phyloP scores from a whole-genome alignment of 2,888 invertebrate genomes.

The Blastobasis adustella region DNA sequence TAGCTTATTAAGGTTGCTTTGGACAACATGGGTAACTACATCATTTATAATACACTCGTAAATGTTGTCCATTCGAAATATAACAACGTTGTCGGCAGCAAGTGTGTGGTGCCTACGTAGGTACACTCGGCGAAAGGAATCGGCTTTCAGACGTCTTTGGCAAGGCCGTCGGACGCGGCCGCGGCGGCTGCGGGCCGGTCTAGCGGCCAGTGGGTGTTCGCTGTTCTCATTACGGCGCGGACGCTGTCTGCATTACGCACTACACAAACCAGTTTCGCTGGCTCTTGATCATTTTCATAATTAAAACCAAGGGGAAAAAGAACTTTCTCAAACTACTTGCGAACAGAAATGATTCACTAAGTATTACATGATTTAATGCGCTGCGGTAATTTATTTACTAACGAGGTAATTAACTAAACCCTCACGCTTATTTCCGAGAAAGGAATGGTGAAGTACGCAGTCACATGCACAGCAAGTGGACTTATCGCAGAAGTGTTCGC shows the following conservation, averaged over 20 bases:
- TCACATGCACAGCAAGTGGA: slow-evolving; percentile 55
- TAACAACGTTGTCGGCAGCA: too few species aligned
- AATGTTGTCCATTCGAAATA: too few species aligned
- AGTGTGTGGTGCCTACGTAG: background rate
- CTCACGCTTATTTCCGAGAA: slow-evolving; percentile 48
- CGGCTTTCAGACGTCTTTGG: slow-evolving; percentile 48
- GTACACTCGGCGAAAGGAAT: slow-evolving; percentile 40
- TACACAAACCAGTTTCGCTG: slow-evolving; percentile 6
- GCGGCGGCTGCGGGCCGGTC: slow-evolving; percentile 25
- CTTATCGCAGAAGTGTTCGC: slow-evolving; percentile 57
- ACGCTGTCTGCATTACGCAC: slow-evolving; percentile 1
- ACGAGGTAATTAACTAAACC: slow-evolving; percentile 38
- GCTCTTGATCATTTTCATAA: background rate
- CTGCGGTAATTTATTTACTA: slow-evolving; percentile 15
- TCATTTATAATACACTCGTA: too few species aligned
- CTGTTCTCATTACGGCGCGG: slow-evolving; percentile 5
- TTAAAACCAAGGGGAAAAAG: background rate
- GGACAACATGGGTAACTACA: too few species aligned
- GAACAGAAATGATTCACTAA: background rate
- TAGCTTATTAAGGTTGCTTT: too few species aligned
- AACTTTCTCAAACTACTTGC: background rate
- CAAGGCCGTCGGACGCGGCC: slow-evolving; percentile 44
- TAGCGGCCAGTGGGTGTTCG: slow-evolving; percentile 10
- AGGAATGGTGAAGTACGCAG: slow-evolving; percentile 33
- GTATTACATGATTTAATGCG: background rate